These are phyloP conservation scores for Natrix natrix DNA, from an alignment of 2,797 vertebrate species.

Conservation along the genomic window DNA sequence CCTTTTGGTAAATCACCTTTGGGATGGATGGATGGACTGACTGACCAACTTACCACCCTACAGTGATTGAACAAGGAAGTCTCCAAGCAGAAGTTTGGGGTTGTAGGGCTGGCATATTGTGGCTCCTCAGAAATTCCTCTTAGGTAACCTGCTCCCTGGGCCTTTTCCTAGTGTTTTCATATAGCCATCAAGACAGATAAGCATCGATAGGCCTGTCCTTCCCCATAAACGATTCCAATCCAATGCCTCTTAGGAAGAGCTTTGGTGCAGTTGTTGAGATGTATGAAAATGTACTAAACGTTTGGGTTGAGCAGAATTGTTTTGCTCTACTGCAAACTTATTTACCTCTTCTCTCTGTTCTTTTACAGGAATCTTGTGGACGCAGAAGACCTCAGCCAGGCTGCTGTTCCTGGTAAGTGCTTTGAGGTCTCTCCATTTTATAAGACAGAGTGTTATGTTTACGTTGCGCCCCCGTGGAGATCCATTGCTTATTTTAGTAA, in stretches of 20 bases:
- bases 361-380: slow-evolving; percentile 43
- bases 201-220: neutral
- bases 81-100: neutral
- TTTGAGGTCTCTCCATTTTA: rapidly evolving
- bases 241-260: neutral
- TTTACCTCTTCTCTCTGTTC: slow-evolving; percentile 12
- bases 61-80: neutral
- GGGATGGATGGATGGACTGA: neutral
- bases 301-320: no score
- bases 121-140: neutral
- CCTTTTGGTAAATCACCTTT: neutral
- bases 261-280: neutral
- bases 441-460: rapidly evolving
- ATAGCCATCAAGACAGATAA: neutral
- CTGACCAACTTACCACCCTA: neutral
- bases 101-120: neutral
- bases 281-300: neutral
- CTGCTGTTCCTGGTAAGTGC: slow-evolving; percentile 60
- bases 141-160: neutral
- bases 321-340: neutral
- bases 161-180: neutral
- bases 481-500: neutral
- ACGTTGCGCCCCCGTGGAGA: neutral
- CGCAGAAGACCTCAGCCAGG: slow-evolving; percentile 32
- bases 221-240: neutral